A percentile compares a stretch with the other conserved stretches of the same genome.
These are phyloP conservation scores for Tinea trinotella DNA, from an alignment of 2,888 invertebrate species.

Conservation along the genomic window DNA sequence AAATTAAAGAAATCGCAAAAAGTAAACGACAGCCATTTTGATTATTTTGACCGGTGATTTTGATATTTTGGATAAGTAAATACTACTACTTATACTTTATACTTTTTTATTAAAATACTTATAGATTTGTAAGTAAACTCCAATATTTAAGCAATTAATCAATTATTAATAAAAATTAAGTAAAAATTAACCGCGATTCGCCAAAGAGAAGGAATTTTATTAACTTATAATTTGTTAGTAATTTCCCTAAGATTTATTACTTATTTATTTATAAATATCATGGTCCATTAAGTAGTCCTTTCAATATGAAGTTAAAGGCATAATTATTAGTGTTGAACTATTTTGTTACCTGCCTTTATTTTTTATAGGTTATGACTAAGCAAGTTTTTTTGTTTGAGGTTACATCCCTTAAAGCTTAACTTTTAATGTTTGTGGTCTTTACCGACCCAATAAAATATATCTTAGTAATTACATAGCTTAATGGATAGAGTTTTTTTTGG, in stretches of 20 bases:
- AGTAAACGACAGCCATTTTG: not conserved
- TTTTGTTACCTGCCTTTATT: not conserved
- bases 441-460: not conserved
- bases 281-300: not conserved
- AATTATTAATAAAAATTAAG: no score
- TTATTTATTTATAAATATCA: not conserved
- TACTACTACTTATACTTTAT: no score
- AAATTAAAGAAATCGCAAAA: not conserved
- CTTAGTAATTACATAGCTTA: not conserved
- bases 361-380: not conserved
- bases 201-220: not conserved
- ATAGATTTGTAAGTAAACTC: no score
- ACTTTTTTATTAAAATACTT: no score
- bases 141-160: no score
- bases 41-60: no score
- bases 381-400: not conserved
- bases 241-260: not conserved
- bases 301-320: not conserved
- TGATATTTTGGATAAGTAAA: no score
- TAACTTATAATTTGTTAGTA: not conserved
- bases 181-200: not conserved
- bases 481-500: not conserved
- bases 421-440: not conserved
- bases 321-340: not conserved
- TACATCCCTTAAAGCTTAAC: not conserved